Evolutionary conservation across 2,888 invertebrate species (phyloP).

Genomic region (Leucozona laternaria): DNA sequence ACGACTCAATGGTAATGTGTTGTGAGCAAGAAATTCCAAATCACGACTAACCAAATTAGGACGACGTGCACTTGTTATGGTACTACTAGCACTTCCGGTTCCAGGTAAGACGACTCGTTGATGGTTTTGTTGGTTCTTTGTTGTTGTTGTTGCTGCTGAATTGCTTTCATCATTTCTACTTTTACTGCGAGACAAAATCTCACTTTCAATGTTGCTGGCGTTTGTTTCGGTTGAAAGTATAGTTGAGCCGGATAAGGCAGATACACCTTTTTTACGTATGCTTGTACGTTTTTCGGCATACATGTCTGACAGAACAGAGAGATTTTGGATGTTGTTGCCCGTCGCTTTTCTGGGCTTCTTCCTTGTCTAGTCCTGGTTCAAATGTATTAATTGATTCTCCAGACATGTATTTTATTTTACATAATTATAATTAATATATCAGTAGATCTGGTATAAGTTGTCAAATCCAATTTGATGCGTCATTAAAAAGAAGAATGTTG

Average conservation of each 20-base stretch:
- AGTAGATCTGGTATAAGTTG: no score
- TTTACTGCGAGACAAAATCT: constrained; percentile 41
- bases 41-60: constrained; percentile 68
- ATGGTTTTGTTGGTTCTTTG: constrained; percentile 12
- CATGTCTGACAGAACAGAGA: constrained; percentile 48
- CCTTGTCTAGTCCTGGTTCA: not conserved
- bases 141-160: constrained; percentile 14
- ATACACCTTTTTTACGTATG: constrained; percentile 64
- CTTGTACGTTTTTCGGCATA: constrained; percentile 68
- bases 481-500: not conserved
- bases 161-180: constrained; percentile 43
- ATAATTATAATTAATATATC: not conserved
- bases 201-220: constrained; percentile 46
- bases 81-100: constrained; percentile 15
- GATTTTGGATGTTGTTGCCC: not conserved
- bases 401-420: constrained; percentile 4
- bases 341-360: not conserved
- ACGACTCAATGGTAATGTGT: constrained; percentile 60
- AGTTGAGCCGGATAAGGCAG: constrained; percentile 53
- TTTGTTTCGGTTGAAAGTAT: constrained; percentile 45
- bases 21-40: constrained; percentile 69
- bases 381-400: not conserved
- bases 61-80: constrained; percentile 54
- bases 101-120: constrained; percentile 51
- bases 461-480: not conserved